Percentiles rank a stretch among this genome's conserved stretches.
These are phyloP conservation scores for Aethes cnicana DNA, from an alignment of 2,888 invertebrate genomes.

Conservation along the genomic window DNA sequence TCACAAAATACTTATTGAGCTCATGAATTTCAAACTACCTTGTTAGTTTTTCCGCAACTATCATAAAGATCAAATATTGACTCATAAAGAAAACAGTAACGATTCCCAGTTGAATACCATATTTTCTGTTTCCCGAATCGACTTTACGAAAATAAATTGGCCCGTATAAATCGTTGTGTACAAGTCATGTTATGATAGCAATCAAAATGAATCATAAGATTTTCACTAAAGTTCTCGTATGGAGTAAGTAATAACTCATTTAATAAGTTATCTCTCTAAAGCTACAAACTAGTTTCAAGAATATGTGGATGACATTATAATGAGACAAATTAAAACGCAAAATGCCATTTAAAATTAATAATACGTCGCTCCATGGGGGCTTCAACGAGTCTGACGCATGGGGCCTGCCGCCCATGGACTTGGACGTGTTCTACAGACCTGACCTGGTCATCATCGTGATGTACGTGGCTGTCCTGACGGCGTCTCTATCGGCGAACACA, in stretches of 20 bases:
- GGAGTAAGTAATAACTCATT: too few species aligned
- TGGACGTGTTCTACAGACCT: conserved; percentile 69
- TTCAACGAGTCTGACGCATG: conserved; percentile 52
- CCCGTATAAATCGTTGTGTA: not conserved
- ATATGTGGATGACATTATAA: not conserved
- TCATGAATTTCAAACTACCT: not conserved
- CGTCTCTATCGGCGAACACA: conserved; percentile 85
- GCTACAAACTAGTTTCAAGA: too few species aligned
- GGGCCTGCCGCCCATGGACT: conserved; percentile 52
- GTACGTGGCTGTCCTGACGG: conserved; percentile 84
- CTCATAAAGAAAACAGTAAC: conserved; percentile 8
- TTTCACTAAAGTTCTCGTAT: too few species aligned
- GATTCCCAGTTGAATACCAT: not conserved
- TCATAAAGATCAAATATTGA: conserved; percentile 19
- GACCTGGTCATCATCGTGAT: conserved; percentile 82
- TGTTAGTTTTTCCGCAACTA: conserved; percentile 3
- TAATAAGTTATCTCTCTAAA: too few species aligned
- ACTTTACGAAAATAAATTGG: not conserved
- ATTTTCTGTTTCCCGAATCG: too few species aligned
- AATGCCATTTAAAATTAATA: conserved; percentile 44
- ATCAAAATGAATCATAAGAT: too few species aligned
- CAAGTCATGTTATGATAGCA: too few species aligned
- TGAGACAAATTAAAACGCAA: too few species aligned
- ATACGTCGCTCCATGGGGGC: conserved; percentile 39
- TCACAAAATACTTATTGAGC: not conserved